Evolutionary conservation across 2,113 vertebrate genomes (phyloP), one percentile per base, ranked within the genome.

Genomic region (Cinclus mexicanus): DNA sequence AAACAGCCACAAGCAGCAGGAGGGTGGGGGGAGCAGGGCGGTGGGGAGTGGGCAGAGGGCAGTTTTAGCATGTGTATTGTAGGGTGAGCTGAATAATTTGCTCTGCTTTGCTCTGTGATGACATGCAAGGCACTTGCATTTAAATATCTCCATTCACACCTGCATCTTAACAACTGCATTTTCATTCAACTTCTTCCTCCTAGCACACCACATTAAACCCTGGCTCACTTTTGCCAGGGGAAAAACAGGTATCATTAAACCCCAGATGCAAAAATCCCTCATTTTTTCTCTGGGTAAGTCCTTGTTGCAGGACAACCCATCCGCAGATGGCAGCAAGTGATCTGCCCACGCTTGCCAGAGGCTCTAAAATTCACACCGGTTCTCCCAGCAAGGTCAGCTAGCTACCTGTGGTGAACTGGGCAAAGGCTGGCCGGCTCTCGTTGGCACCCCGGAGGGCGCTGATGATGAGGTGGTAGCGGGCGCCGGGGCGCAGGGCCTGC

Each of bases 371-470:
- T 26, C 42, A 4, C 23, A 6, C 28, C 3, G 1, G 24, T 28
- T 55, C 46, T 92, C 94, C 42, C 46, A 71, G 77, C 31, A 22
- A 83, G 84, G 84, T 39, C 80, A 64, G 87, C n/a, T 87, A 87
- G 65, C 83, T 97, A 99, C 99, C 99, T 97, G 99, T 99, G 33
- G 97, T 98, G 94, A 99, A 99, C 87, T 98, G 98, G 22, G 98
- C 97, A 55, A 98, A 98, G 69, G 98, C 97, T 5, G 98, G 95
- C 60, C 96, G 96, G 37, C 99, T 99, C 95, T 99, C 98, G 11
- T 98, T 99, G 96, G 98, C 97, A 33, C 98, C 98, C 37, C 98
- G 98, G 23, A 99, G 96, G 12, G 98, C 99, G 0, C 98, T 98
- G 95, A 99, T 97, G 10, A 98, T 98, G 18, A 99, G 98, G 91